phyloP scores from a whole-genome alignment of 2,888 invertebrate genomes.

The Reticulitermes lucifugus region DNA sequence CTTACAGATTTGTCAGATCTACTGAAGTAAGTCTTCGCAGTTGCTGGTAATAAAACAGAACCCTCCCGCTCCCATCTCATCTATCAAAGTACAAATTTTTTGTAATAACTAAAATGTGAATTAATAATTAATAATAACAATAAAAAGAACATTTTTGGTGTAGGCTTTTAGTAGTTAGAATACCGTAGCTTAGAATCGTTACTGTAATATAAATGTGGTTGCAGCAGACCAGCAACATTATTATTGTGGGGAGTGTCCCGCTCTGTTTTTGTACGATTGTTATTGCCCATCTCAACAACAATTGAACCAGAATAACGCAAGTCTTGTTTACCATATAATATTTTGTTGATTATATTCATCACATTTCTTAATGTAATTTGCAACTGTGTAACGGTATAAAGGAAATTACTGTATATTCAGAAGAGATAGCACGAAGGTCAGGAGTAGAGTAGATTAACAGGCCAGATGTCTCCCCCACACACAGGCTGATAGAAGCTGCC shows the following conservation, averaged over 20 bases:
- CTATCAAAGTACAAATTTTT: slow-evolving; percentile 49
- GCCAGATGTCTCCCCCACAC: too few relatives aligned
- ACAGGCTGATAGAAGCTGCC: too few relatives aligned
- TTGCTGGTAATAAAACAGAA: not conserved
- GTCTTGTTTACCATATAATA: not conserved
- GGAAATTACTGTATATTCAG: too few relatives aligned
- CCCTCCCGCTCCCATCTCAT: slow-evolving; percentile 39
- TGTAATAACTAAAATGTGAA: slow-evolving; percentile 30
- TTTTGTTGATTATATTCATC: not conserved
- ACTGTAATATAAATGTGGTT: slow-evolving; percentile 10
- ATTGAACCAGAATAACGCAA: not conserved
- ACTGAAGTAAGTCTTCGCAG: not conserved
- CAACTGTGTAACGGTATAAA: too few relatives aligned
- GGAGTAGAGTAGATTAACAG: too few relatives aligned
- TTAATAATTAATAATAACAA: not conserved
- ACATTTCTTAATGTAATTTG: too few relatives aligned
- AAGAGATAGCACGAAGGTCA: too few relatives aligned
- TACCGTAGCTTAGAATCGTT: not conserved
- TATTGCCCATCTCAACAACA: slow-evolving; percentile 28
- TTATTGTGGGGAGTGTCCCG: slow-evolving; percentile 3
- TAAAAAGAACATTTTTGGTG: slow-evolving; percentile 15
- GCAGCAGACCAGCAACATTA: slow-evolving; percentile 5
- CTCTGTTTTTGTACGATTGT: slow-evolving; percentile 7
- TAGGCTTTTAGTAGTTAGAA: slow-evolving; percentile 38
- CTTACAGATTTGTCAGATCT: not conserved